Conservation (phyloP, 2,113 vertebrate genomes). For the Mesoclemmys tuberculata region DNA sequence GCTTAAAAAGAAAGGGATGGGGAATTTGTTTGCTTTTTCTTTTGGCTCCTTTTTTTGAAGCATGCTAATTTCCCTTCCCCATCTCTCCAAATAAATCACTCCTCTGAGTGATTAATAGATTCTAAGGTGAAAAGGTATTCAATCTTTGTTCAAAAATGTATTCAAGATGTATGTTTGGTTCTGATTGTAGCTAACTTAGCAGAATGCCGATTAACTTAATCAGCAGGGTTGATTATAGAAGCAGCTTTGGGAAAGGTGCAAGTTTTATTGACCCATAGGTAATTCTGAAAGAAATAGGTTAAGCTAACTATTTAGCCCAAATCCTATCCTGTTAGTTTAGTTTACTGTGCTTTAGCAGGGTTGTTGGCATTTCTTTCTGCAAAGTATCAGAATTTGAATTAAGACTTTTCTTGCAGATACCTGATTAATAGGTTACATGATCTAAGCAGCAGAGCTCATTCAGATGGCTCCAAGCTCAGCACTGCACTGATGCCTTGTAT, state of each 20-base stretch:
- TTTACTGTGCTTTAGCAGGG: background rate
- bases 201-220: background rate
- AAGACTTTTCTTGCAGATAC: background rate
- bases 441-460: background rate
- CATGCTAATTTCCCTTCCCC: background rate
- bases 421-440: background rate
- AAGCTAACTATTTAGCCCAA: background rate
- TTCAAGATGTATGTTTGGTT: background rate
- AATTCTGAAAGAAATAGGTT: background rate
- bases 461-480: background rate
- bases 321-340: background rate
- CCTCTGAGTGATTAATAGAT: background rate
- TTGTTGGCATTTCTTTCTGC: background rate
- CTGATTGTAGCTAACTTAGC: background rate
- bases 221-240: background rate
- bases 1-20: background rate
- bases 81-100: background rate
- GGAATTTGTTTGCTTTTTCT: background rate
- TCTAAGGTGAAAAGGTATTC: background rate
- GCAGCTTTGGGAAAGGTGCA: background rate
- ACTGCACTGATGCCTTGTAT: background rate
- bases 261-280: background rate
- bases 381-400: background rate
- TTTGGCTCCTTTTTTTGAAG: background rate
- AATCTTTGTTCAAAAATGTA: background rate